Conservation (phyloP, 2,888 invertebrate species). For the Ferrisia virgata region DNA sequence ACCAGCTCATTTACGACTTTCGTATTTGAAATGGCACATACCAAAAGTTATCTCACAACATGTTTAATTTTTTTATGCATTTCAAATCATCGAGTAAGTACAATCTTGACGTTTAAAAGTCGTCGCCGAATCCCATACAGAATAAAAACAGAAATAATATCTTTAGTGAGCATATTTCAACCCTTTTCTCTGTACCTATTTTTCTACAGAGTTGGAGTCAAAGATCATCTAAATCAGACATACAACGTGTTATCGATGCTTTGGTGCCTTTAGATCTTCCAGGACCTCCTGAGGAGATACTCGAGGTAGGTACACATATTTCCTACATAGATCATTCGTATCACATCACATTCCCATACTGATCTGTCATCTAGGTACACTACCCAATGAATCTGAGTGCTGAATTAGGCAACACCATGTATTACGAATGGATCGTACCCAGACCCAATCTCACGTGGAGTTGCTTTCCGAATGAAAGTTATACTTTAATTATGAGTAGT, state of each 20-base stretch:
- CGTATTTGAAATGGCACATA: not conserved
- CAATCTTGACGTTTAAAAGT: too few species aligned
- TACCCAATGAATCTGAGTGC: not conserved
- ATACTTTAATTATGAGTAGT: slow-evolving; percentile 2
- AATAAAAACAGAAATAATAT: too few species aligned
- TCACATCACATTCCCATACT: not conserved
- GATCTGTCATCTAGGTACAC: not conserved
- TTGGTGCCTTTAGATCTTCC: not conserved
- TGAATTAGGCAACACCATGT: not conserved
- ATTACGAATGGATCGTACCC: not conserved
- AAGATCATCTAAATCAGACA: not conserved
- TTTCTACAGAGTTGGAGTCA: not conserved
- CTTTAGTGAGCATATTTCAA: too few species aligned
- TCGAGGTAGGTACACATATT: not conserved
- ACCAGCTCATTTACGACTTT: not conserved
- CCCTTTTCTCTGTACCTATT: not conserved
- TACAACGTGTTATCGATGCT: not conserved
- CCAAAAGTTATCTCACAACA: not conserved
- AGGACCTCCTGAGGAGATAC: not conserved
- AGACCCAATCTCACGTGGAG: not conserved
- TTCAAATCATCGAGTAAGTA: not conserved
- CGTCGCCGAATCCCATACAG: too few species aligned
- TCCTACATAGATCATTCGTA: not conserved
- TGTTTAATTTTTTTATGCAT: not conserved
- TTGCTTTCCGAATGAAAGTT: not conserved